These are phyloP conservation scores for Gallinago solitaria DNA, from an alignment of 2,797 vertebrate species.

Conservation along the genomic window DNA sequence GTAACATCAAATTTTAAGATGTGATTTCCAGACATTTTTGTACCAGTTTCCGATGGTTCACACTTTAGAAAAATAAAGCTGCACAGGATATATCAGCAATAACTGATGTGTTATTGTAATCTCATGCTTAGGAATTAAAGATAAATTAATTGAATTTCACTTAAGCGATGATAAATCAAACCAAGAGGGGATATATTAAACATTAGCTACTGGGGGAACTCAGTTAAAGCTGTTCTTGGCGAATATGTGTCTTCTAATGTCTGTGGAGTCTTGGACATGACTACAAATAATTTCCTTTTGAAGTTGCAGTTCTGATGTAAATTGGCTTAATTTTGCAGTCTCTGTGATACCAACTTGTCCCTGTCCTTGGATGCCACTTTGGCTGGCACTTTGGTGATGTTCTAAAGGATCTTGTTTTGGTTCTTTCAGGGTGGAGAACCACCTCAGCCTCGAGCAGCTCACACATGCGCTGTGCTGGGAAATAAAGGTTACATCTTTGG, in stretches of 20 bases:
- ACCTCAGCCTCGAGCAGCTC: slow-evolving; percentile 91
- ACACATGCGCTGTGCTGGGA: slow-evolving; percentile 85
- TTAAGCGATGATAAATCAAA: neutral
- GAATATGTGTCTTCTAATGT: neutral
- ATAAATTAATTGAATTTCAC: neutral
- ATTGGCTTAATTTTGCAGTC: neutral
- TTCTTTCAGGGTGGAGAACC: slow-evolving; percentile 82
- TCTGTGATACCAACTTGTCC: neutral
- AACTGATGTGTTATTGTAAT: neutral
- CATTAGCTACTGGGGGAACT: neutral
- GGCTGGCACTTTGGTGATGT: neutral
- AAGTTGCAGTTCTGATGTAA: neutral
- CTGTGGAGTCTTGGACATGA: neutral
- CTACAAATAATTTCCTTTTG: neutral
- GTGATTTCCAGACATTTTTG: neutral
- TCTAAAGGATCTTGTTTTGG: neutral
- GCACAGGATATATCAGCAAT: neutral
- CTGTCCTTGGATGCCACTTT: neutral
- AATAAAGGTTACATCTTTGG: slow-evolving; percentile 91
- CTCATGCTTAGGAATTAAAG: neutral
- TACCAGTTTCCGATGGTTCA: neutral
- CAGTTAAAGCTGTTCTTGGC: neutral
- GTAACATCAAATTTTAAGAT: neutral
- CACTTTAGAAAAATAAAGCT: neutral
- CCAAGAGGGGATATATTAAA: neutral